Percentiles rank a stretch among this genome's conserved stretches.
Conservation (phyloP, 2,888 invertebrate species). For the Cosmorhoe ocellata region DNA sequence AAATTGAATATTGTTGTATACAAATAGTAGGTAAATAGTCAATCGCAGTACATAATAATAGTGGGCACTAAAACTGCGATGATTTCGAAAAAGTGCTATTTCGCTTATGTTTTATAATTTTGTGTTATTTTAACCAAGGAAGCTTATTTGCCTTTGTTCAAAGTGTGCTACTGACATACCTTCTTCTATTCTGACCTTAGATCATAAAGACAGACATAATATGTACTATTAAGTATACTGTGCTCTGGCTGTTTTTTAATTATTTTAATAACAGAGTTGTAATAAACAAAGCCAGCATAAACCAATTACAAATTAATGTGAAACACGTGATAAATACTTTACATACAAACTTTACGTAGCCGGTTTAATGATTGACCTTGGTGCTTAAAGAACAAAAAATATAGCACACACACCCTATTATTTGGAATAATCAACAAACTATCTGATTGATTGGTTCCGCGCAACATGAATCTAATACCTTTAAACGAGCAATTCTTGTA, state of each 20-base stretch:
- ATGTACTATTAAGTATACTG: too few relatives aligned
- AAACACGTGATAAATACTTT: conserved; percentile 13
- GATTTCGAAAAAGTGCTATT: too few relatives aligned
- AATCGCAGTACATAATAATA: too few relatives aligned
- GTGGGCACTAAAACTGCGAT: too few relatives aligned
- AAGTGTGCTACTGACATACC: too few relatives aligned
- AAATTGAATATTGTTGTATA: conserved; percentile 9
- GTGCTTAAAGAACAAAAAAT: conserved; percentile 17
- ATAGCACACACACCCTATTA: conserved; percentile 29
- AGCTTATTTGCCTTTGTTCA: too few relatives aligned
- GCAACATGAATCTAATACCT: conserved; percentile 41
- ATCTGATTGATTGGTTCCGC: conserved; percentile 41
- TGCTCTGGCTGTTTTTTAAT: conserved; percentile 1
- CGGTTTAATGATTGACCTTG: conserved; percentile 11
- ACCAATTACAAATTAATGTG: conserved; percentile 11
- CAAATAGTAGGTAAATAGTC: too few relatives aligned
- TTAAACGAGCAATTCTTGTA: too few relatives aligned
- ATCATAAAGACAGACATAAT: too few relatives aligned
- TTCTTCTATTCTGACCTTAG: too few relatives aligned
- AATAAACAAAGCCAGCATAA: conserved; percentile 9
- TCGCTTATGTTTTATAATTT: too few relatives aligned
- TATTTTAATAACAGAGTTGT: conserved; percentile 17
- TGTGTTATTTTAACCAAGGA: too few relatives aligned
- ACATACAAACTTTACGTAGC: neutral
- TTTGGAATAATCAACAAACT: conserved; percentile 35